Percentiles rank a stretch among this genome's conserved stretches.
These are phyloP conservation scores for Troglohyphantes excavatus DNA, from an alignment of 2,888 invertebrate species.

Conservation along the genomic window DNA sequence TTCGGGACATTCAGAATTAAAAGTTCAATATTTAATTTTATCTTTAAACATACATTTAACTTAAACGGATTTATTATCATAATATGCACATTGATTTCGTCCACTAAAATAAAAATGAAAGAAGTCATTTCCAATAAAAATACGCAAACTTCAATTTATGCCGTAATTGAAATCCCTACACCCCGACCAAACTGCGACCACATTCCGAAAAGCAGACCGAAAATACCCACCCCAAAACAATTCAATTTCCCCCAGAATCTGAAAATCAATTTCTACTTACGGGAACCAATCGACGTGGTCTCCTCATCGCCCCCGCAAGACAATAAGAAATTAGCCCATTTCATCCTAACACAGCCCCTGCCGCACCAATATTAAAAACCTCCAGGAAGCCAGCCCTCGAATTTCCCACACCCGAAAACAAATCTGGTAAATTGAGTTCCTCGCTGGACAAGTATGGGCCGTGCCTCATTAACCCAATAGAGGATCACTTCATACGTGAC, in stretches of 20 bases:
- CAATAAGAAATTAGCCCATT: background rate
- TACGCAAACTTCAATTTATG: too few relatives aligned
- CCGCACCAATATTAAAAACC: background rate
- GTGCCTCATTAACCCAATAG: conserved; percentile 52
- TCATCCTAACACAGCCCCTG: background rate
- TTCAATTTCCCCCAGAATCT: background rate
- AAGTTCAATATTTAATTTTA: too few relatives aligned
- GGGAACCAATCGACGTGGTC: background rate
- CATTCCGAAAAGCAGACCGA: background rate
- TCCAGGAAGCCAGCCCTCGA: background rate
- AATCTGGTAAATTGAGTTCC: background rate
- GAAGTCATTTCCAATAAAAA: too few relatives aligned
- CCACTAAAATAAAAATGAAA: too few relatives aligned
- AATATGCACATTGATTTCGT: too few relatives aligned
- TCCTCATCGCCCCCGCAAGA: background rate
- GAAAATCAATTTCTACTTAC: conserved; percentile 33
- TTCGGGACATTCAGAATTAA: too few relatives aligned
- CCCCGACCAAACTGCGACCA: too few relatives aligned
- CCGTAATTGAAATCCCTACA: too few relatives aligned
- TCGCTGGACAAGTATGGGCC: background rate
- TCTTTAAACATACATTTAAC: too few relatives aligned
- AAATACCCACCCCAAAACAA: too few relatives aligned
- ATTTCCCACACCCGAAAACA: background rate
- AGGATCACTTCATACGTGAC: conserved; percentile 47
- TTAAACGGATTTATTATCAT: too few relatives aligned